Evolutionary conservation across 2,113 vertebrate genomes (phyloP), one percentile per base, ranked within the genome.

Genomic region (Rhodinocichla rosea): DNA sequence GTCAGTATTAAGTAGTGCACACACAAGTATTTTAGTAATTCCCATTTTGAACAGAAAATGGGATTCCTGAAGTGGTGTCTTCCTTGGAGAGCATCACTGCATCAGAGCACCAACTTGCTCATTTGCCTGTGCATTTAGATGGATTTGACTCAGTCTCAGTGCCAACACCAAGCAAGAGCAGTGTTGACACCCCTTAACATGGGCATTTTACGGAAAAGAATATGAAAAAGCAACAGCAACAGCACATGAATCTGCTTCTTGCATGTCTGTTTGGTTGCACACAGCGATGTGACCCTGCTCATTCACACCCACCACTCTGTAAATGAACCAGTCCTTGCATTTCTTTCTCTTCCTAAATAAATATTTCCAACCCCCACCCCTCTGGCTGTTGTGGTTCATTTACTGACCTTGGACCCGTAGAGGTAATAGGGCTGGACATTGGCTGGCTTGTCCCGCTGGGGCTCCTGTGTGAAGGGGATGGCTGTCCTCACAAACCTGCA

Each of bases 361-460:
- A 85, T 56, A 33, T 27, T 89, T 88, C 32, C 37, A 92, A 32
- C 71, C 59, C 10, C 13, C 70, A 78, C 14, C 28, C 40, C 49
- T 68, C 67, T 49, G 76, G 80, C 37, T 91, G 73, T 11, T 47
- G 44, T 49, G 60, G 40, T 69, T 96, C 73, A 71, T 78, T 91
- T 83, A 98, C 97, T 94, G 89, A 99, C 99, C 99, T 99, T 99
- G 90, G 99, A 99, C 50, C 99, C 99, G 3, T 99, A 99, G 91
- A 99, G 98, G 98, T 99, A 99, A 97, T 99, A 99, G 27, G 99
- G 99, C 98, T 99, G 99, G 82, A 99, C 99, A 0, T 99, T 99
- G 95, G 99, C 99, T 47, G 99, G 99, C 85, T 99, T 99, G 97
- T 99, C 99, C 95, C 99, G 97, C 94, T 99, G 99, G 39, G 99